Base-by-base conservation (phyloP, 2,888 invertebrate species). In the Argyresthia albistria region DNA sequence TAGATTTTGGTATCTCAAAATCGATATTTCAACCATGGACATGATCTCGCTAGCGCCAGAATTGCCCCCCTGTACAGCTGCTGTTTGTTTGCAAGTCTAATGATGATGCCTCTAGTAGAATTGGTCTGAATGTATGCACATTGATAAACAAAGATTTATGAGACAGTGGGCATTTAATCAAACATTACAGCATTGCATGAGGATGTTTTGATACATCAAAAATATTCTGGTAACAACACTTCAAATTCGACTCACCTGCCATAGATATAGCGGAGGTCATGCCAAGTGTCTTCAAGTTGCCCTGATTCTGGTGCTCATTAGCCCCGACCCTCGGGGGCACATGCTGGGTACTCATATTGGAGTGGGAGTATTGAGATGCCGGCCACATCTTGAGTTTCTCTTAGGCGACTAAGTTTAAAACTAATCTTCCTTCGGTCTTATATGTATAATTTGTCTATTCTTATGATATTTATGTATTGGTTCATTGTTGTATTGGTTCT, bases 241-340 rank as follows among this genome's bases (percentile, higher is more conserved):
- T 47, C 14, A 45, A 35, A 35, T n/a, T n/a, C 35, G 43, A 73
- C 77, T 70, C 45, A 97, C 91, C 91, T 56, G 97, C 96, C 70
- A 93, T 89, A 61, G 96, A 97, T 59, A 98, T 97, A 55, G 98
- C 97, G 16, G 97, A 96, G 8, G 98, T 98, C 93, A 98, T 96
- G 53, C 98, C 98, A 69, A 95, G 69, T 8, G 93, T 93, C 63
- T 90, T 89, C 59, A 90, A 73, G 63, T 90, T 90, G 64, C 89
- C 89, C 58, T 89, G 89, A 60, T 86, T 89, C 57, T 89, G 84
- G 45, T 88, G 80, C 37, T 82, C 80, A 65, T 86, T 88, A 9
- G 68, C 59, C 64, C 81, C 81, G 4, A 63, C 56, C 11, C 14
- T 42, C 39, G 39, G 39, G 39, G 9, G 9, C 39, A 39, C 39